Conservation (phyloP, 2,888 invertebrate species). For the Ectropis crepuscularia region DNA sequence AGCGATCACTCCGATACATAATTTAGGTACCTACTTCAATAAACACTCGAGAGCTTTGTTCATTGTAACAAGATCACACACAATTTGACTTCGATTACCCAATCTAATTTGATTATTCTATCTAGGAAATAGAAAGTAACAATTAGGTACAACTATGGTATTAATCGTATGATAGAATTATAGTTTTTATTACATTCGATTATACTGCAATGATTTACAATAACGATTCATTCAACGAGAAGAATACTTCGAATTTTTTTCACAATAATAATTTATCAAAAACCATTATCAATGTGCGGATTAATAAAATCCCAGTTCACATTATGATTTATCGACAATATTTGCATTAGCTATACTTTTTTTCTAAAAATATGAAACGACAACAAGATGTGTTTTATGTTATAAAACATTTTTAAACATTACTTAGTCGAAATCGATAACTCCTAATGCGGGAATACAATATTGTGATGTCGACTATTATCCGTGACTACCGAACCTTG, state of each 20-base stretch:
- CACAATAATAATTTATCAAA: slow-evolving; percentile 76
- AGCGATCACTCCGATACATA: slow-evolving; percentile 37
- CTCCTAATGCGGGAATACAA: slow-evolving; percentile 70
- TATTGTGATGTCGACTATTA: slow-evolving; percentile 78
- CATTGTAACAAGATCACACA: slow-evolving; percentile 69
- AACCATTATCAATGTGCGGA: slow-evolving; percentile 62
- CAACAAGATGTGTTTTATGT: slow-evolving; percentile 74
- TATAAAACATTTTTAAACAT: slow-evolving; percentile 68
- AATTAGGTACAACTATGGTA: slow-evolving; percentile 81
- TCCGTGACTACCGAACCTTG: slow-evolving; percentile 73
- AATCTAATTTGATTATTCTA: slow-evolving; percentile 84
- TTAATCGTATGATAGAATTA: slow-evolving; percentile 66
- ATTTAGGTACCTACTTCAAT: slow-evolving; percentile 45
- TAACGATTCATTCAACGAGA: slow-evolving; percentile 75
- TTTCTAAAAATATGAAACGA: slow-evolving; percentile 81
- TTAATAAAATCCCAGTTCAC: slow-evolving; percentile 58
- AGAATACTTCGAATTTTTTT: slow-evolving; percentile 74
- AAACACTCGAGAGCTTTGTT: slow-evolving; percentile 52
- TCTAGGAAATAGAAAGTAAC: slow-evolving; percentile 84
- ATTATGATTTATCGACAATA: slow-evolving; percentile 67
- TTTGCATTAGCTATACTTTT: slow-evolving; percentile 71
- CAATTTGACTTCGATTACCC: slow-evolving; percentile 70
- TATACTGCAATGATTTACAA: slow-evolving; percentile 76
- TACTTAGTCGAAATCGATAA: slow-evolving; percentile 73
- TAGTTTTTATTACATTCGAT: slow-evolving; percentile 68